Base-by-base conservation (phyloP, 2,797 vertebrate genomes). In the Okamejei kenojei region DNA sequence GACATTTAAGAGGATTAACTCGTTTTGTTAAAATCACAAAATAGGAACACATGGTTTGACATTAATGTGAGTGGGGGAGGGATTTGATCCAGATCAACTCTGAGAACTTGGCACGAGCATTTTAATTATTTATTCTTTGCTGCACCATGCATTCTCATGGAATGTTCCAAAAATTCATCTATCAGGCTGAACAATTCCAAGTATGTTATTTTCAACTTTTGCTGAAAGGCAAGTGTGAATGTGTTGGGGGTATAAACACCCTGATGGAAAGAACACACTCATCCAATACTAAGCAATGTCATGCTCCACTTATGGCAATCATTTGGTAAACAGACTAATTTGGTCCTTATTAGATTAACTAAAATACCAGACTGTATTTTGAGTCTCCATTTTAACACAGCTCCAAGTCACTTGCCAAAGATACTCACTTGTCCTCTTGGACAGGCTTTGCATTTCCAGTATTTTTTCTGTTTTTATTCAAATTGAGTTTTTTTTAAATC, bases 301-400 rank as follows among this genome's bases (percentile, higher is more conserved):
- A 88, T 68, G 32, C 63, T 68, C 63, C 17, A 17, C 32, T 88
- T 88, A 61, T 88, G 17, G 15, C 63, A 88, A 32, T 35, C 32
- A 88, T 68, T 68, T 68, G 17, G n/a, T 88, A 88, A 65, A 88
- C 58, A 88, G 15, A 86, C 32, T 88, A 32, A 88, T 88, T 65
- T 6, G 2, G n/a, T 68, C 21, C 63, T 23, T 35, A 35, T n/a
- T 88, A n/a, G 13, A 68, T 68, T 65, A 68, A 21, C n/a, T 35
- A 35, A 88, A 65, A 23, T 88, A 68, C 45, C 19, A 45, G 2
- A n/a, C 8, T 79, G 32, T 54, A 61, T 29, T 84, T 61, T 38
- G 54, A 54, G 7, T 10, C 63, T 65, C 5, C n/a, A 35, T 35
- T 88, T 88, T 35, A 88, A 35, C 63, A 35, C 17, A 32, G 8